Evolutionary conservation across 2,888 invertebrate species (phyloP).

Genomic region (Mesorhabditis sp.): DNA sequence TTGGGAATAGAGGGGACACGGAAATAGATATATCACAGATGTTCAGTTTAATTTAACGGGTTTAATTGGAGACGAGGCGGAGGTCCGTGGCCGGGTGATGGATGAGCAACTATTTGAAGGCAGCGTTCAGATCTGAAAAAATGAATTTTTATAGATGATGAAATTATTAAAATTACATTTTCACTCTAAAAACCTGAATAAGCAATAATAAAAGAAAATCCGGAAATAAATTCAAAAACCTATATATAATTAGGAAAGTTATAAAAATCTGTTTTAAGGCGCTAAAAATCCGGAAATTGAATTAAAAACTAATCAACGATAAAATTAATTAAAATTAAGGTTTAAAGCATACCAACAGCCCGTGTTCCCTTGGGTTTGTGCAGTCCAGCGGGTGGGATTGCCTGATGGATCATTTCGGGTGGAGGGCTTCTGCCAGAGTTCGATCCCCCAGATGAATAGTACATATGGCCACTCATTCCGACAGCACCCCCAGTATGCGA

Average conservation of each 20-base stretch:
- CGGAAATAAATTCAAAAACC: no score
- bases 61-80: no score
- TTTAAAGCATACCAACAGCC: slow-evolving; percentile 9
- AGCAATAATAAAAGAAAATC: no score
- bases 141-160: neutral
- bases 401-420: slow-evolving; percentile 35
- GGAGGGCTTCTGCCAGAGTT: slow-evolving; percentile 40
- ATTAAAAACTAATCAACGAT: no score
- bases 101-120: neutral
- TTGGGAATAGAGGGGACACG: no score
- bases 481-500: neutral
- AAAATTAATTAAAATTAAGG: no score
- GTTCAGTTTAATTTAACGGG: no score
- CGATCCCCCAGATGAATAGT: slow-evolving; percentile 42
- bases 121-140: slow-evolving; percentile 2
- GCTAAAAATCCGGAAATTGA: no score
- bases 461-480: slow-evolving; percentile 26
- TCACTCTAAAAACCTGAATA: neutral
- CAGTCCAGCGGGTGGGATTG: slow-evolving; percentile 32
- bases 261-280: no score
- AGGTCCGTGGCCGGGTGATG: no score
- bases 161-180: neutral
- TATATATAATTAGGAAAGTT: no score
- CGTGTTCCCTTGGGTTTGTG: slow-evolving; percentile 26
- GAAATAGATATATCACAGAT: no score